These are phyloP conservation scores for Poecilia wingei DNA, from an alignment of 2,797 vertebrate species.

Conservation along the genomic window DNA sequence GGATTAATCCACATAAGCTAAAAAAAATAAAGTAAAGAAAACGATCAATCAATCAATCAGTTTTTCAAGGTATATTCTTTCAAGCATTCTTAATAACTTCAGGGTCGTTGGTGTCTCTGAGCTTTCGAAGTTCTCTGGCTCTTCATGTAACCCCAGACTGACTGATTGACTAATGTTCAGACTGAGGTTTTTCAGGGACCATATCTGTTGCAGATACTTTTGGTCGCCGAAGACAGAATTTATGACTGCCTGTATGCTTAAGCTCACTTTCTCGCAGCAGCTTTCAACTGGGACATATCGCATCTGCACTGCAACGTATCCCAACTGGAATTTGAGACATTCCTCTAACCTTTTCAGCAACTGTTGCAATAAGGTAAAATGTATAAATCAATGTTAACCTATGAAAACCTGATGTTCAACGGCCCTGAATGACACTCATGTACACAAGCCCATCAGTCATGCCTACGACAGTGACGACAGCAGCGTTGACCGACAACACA, in stretches of 20 bases:
- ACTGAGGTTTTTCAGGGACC: neutral
- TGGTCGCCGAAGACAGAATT: neutral
- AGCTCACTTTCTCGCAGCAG: neutral
- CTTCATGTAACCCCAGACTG: neutral
- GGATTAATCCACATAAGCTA: neutral
- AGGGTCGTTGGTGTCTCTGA: neutral
- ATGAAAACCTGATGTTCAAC: constrained; percentile 15
- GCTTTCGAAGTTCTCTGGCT: constrained; percentile 1
- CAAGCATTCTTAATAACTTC: neutral
- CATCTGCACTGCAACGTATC: neutral
- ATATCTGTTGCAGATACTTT: neutral
- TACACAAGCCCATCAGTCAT: constrained; percentile 10
- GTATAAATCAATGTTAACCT: neutral
- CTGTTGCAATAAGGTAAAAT: neutral
- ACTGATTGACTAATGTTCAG: neutral
- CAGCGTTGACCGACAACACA: constrained; percentile 32
- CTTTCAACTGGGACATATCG: neutral
- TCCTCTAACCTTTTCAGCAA: neutral
- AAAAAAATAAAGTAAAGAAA: neutral
- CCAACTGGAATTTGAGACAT: constrained; percentile 4
- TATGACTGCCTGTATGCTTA: constrained; percentile 8
- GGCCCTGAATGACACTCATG: constrained; percentile 8
- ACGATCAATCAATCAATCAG: neutral
- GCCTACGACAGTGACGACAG: constrained; percentile 45
- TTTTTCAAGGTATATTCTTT: neutral